Evolutionary conservation across 2,797 vertebrate genomes (phyloP).

Genomic region (Glyptemys insculpta): DNA sequence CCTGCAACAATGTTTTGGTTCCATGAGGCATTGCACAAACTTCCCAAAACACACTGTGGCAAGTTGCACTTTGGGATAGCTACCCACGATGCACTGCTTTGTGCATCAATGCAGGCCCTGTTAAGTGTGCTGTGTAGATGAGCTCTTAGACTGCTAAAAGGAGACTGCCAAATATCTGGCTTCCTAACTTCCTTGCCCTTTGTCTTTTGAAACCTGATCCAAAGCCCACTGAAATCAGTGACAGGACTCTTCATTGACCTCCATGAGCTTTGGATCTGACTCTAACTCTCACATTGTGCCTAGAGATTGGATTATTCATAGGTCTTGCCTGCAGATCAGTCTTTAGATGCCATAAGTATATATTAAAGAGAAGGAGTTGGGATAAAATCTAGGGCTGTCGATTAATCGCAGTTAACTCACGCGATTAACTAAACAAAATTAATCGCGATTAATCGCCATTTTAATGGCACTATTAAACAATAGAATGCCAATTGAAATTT

Average conservation of each 20-base stretch:
- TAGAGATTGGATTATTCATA: background rate
- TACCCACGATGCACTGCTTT: too few relatives aligned
- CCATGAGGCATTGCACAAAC: too few relatives aligned
- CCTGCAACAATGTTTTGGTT: too few relatives aligned
- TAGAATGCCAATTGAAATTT: too few relatives aligned
- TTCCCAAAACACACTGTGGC: too few relatives aligned
- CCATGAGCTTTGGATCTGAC: slow-evolving; percentile 21
- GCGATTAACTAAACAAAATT: too few relatives aligned
- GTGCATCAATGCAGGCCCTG: too few relatives aligned
- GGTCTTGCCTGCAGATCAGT: background rate
- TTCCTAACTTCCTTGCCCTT: background rate
- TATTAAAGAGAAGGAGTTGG: background rate
- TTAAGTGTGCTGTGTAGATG: background rate
- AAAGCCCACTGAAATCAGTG: slow-evolving; percentile 11
- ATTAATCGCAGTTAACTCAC: too few relatives aligned
- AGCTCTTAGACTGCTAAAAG: background rate
- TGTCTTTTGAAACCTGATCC: background rate
- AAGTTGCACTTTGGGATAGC: too few relatives aligned
- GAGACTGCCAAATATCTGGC: background rate
- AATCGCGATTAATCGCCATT: too few relatives aligned
- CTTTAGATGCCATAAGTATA: background rate
- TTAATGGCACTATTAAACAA: too few relatives aligned
- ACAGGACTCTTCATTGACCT: slow-evolving; percentile 3
- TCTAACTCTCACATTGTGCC: slow-evolving; percentile 25
- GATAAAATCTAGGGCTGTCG: background rate